Conservation (phyloP, 2,113 vertebrate species). For the Clarias macrocephalus region DNA sequence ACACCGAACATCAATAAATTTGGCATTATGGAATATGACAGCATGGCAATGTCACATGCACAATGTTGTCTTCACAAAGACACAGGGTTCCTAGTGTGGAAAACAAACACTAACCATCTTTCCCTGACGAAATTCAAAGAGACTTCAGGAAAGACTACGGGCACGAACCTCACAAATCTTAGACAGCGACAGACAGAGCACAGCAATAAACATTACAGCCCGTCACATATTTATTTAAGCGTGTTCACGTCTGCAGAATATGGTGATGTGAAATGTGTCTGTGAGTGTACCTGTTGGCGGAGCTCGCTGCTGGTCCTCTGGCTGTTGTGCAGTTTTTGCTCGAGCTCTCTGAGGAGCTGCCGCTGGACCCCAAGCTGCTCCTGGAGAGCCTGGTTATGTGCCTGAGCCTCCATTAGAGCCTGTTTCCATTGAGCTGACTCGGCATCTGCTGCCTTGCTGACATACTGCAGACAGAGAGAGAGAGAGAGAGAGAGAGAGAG, state of each 20-base stretch:
- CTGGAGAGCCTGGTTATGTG: conserved; percentile 81
- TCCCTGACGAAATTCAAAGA: neutral
- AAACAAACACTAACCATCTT: neutral
- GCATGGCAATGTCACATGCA: neutral
- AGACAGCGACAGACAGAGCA: neutral
- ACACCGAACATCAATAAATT: neutral
- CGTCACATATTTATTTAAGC: neutral
- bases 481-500: neutral
- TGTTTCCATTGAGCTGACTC: conserved; percentile 80
- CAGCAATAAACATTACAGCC: neutral
- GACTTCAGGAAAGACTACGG: neutral
- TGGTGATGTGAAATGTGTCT: neutral
- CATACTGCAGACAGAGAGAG: conserved; percentile 66
- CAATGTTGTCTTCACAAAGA: neutral
- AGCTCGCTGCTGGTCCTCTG: conserved; percentile 82
- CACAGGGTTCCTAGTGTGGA: neutral
- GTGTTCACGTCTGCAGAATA: neutral
- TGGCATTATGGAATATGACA: neutral
- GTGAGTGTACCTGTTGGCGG: conserved; percentile 80
- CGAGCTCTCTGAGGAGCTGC: conserved; percentile 84
- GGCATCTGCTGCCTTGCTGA: conserved; percentile 82
- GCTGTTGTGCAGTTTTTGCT: conserved; percentile 86
- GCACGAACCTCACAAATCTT: too few species aligned
- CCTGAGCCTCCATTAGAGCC: conserved; percentile 79
- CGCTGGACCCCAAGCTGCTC: conserved; percentile 88